phyloP scores from a whole-genome alignment of 1,140 invertebrate species.

The Macrobrachium nipponense region DNA sequence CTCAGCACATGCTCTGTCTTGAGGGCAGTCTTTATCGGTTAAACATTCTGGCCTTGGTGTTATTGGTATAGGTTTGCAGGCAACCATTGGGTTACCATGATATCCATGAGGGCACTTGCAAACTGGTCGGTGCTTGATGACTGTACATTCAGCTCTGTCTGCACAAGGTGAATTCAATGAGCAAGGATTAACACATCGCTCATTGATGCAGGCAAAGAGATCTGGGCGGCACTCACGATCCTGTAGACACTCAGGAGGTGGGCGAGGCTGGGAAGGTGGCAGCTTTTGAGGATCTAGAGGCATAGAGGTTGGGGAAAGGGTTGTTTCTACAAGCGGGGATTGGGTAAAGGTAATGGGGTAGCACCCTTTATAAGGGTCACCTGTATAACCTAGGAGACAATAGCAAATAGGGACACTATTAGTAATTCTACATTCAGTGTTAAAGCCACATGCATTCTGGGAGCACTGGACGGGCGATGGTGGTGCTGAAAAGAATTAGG shows the following conservation, averaged over 20 bases:
- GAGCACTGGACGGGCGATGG: conserved; percentile 65
- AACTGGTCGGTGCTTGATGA: conserved; percentile 58
- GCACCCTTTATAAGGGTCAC: conserved; percentile 75
- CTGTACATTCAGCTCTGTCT: conserved; percentile 58
- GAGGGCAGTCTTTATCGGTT: conserved; percentile 82
- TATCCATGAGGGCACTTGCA: conserved; percentile 60
- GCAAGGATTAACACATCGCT: conserved; percentile 78
- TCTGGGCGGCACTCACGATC: conserved; percentile 77
- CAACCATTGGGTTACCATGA: conserved; percentile 44
- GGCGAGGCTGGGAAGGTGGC: conserved; percentile 36
- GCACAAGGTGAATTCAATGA: conserved; percentile 76
- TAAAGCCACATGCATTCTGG: conserved; percentile 66
- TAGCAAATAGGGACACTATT: conserved; percentile 85
- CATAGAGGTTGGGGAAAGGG: conserved; percentile 5
- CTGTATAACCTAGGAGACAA: conserved; percentile 76
- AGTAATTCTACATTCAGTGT: conserved; percentile 78
- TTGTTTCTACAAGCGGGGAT: conserved; percentile 44
- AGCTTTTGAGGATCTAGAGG: conserved; percentile 35
- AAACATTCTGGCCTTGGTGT: conserved; percentile 79
- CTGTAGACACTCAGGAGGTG: conserved; percentile 56
- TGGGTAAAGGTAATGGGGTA: conserved; percentile 65
- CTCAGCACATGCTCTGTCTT: conserved; percentile 79
- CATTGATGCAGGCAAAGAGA: conserved; percentile 76
- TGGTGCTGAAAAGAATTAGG: conserved; percentile 57
- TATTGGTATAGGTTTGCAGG: conserved; percentile 46